Conservation (phyloP, 2,888 invertebrate species). For the Epistrophe grossulariae region DNA sequence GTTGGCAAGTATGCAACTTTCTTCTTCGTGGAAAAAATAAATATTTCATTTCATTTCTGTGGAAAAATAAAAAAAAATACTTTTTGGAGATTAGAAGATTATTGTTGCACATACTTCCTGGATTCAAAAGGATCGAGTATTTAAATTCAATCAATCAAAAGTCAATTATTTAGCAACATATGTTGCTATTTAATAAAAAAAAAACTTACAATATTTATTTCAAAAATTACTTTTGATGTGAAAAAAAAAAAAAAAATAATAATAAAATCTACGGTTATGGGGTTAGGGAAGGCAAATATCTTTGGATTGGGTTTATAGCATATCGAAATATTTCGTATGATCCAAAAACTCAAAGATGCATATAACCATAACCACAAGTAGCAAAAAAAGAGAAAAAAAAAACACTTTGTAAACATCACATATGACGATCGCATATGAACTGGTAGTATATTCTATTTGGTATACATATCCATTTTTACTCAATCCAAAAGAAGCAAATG, state of each 20-base stretch:
- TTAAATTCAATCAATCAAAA: neutral
- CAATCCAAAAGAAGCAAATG: constrained; percentile 49
- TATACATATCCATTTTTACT: constrained; percentile 19
- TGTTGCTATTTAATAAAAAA: neutral
- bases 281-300: neutral
- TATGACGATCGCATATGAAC: neutral
- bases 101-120: neutral
- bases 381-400: neutral
- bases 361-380: neutral
- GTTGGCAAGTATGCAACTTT: constrained; percentile 26
- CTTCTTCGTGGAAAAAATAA: constrained; percentile 38
- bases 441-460: neutral
- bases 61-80: neutral
- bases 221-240: neutral
- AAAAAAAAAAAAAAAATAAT: neutral
- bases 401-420: constrained; percentile 26
- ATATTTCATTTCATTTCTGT: constrained; percentile 47
- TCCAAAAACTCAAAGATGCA: constrained; percentile 15
- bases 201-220: no score
- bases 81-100: neutral
- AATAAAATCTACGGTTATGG: neutral
- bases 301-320: constrained; percentile 5
- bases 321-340: constrained; percentile 6
- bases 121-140: no score
- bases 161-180: neutral